Evolutionary conservation across 2,797 vertebrate genomes (phyloP), one percentile per base, ranked within the genome.

Genomic region (Ataeniobius toweri): DNA sequence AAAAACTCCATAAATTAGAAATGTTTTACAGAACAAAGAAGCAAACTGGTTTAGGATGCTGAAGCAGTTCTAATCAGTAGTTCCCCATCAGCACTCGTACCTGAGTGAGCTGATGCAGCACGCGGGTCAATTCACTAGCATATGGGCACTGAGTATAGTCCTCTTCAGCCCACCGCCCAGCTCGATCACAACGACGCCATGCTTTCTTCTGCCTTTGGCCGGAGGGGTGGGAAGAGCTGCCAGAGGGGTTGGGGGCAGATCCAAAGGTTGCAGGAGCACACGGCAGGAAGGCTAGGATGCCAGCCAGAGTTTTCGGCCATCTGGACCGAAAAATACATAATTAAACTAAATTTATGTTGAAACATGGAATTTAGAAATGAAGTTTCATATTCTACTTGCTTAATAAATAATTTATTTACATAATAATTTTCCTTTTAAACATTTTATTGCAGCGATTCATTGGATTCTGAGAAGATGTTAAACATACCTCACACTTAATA

Each of bases 291-390:
- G 95, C 95, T 58, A 96, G 93, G 83, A 97, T 93, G n/a, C 97
- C 97, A 0, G 97, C 96, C 80, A 97, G 86, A 50, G 96, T 98
- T 91, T 96, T 97, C 71, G 97, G 96, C 97, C 97, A 98, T 89
- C 97, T 98, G 89, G 74, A 80, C 77, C 48, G 74, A 51, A 55
- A 53, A 24, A 72, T 36, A 74, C 56, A 36, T 59, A 1, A 36
- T 12, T 20, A 31, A 61, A 31, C 50, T 13, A 13, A 61, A 24
- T 50, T 26, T n/a, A 26, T 46, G 6, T 46, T 46, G 13, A 48
- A 46, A 46, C 39, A 44, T 46, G 22, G 22, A 46, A 74, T 55
- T 67, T 24, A 41, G 61, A 24, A 67, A 22, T 24, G 8, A 67
- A 81, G 85, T 79, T 80, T 79, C 73, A 86, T 74, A 73, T 79